Evolutionary conservation across 2,113 vertebrate species (phyloP), one percentile per base, ranked within the genome.

Genomic region (Chamaea fasciata): DNA sequence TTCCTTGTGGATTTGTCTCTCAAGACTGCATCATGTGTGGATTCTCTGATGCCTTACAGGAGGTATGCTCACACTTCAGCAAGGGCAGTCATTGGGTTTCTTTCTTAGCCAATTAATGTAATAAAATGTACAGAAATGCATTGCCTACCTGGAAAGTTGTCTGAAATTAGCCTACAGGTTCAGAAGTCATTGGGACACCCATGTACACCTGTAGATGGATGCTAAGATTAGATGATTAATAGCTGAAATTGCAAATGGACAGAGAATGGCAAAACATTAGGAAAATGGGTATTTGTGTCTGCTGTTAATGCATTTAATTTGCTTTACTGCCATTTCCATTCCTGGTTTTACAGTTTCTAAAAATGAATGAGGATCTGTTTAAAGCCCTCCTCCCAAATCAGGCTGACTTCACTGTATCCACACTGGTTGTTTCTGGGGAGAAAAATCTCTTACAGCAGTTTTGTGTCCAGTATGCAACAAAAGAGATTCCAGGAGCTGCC

Each of bases 291-390:
- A 84, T 92, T 91, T 89, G 22, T 31, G 5, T 35, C 55, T 96
- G 50, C 55, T 89, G 35, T 87, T 94, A 84, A 89, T 85, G 42
- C n/a, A 80, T 89, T 91, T 94, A 83, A 87, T 74, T 94, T 39
- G 37, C n/a, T 93, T 92, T 90, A 59, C 18, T 89, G 30, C 27
- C 47, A 50, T 94, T 92, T 89, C 76, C 24, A 82, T 92, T 57
- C 74, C 31, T 60, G 30, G 37, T 62, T 95, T 91, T 84, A 69
- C 49, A 52, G 35, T 77, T 30, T 56, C 64, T 57, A 9, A 81
- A 7, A 79, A 85, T 21, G 15, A 90, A 28, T 0, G 0, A 57
- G 64, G 23, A 50, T 77, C 42, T 73, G 8, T 62, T 93, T 50
- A 83, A 92, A 93, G n/a, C 59, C 27, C 19, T 83, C 28, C 68